phyloP scores from a whole-genome alignment of 2,888 invertebrate genomes.

The Pollenia angustigena region DNA sequence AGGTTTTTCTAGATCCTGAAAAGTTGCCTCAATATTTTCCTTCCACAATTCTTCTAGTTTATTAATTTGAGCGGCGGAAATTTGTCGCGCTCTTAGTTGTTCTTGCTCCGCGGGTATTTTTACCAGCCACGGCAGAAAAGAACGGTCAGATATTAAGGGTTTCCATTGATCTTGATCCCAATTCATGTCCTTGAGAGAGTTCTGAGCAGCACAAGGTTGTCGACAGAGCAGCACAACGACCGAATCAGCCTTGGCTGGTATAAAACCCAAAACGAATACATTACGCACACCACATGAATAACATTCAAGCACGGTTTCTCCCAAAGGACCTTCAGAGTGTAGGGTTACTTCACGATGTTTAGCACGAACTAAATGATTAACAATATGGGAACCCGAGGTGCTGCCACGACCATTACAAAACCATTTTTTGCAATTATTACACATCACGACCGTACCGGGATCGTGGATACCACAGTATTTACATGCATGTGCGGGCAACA shows the following conservation, averaged over 20 bases:
- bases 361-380: constrained; percentile 99
- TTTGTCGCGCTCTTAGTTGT: constrained; percentile 97
- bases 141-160: constrained; percentile 97
- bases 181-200: constrained; percentile 98
- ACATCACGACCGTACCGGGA: constrained; percentile 98
- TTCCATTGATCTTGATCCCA: constrained; percentile 99
- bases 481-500: constrained; percentile 98
- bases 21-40: constrained; percentile 98
- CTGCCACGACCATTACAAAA: constrained; percentile 99
- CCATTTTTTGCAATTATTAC: constrained; percentile 99
- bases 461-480: constrained; percentile 98
- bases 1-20: constrained; percentile 98
- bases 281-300: constrained; percentile 99
- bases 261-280: constrained; percentile 99
- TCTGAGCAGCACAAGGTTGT: constrained; percentile 99
- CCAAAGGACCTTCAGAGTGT: constrained; percentile 98
- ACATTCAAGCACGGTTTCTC: constrained; percentile 98
- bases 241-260: constrained; percentile 99
- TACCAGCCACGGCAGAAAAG: constrained; percentile 98
- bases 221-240: constrained; percentile 98
- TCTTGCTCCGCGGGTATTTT: constrained; percentile 99
- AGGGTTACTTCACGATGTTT: constrained; percentile 99
- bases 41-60: constrained; percentile 99
- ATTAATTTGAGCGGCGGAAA: constrained; percentile 98
- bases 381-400: constrained; percentile 99